These are phyloP conservation scores for Chaetura pelagica DNA, from an alignment of 2,113 vertebrate species.

Conservation along the genomic window DNA sequence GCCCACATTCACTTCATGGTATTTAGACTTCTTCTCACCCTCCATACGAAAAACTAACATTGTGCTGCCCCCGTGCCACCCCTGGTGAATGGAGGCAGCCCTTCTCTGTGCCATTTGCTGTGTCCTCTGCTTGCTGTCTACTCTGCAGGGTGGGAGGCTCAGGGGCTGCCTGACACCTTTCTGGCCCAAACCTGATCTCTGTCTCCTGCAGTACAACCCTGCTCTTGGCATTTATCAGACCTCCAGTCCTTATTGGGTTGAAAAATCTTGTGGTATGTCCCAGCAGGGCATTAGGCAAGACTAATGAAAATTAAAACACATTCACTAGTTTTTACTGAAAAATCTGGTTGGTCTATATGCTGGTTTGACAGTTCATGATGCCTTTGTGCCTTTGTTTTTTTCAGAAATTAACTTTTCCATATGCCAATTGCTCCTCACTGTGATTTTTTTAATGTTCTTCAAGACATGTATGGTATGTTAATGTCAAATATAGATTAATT, in stretches of 20 bases:
- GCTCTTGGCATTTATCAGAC: background rate
- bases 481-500: conserved; percentile 27
- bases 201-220: background rate
- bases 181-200: background rate
- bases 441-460: background rate
- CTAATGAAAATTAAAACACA: background rate
- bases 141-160: background rate
- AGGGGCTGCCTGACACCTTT: background rate
- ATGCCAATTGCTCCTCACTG: background rate
- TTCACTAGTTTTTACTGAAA: background rate
- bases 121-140: background rate
- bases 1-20: background rate
- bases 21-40: background rate
- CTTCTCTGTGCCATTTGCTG: background rate
- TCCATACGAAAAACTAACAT: background rate
- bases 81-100: fast-evolving
- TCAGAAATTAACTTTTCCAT: background rate
- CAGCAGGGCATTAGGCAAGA: background rate
- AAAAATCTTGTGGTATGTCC: background rate
- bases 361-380: background rate
- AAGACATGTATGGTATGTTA: background rate
- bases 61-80: background rate
- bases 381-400: background rate
- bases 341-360: background rate
- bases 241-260: background rate